A percentile compares a stretch with the other conserved stretches of the same genome.
Evolutionary conservation across 2,888 invertebrate species (phyloP).

Genomic region (Parnassius apollo): DNA sequence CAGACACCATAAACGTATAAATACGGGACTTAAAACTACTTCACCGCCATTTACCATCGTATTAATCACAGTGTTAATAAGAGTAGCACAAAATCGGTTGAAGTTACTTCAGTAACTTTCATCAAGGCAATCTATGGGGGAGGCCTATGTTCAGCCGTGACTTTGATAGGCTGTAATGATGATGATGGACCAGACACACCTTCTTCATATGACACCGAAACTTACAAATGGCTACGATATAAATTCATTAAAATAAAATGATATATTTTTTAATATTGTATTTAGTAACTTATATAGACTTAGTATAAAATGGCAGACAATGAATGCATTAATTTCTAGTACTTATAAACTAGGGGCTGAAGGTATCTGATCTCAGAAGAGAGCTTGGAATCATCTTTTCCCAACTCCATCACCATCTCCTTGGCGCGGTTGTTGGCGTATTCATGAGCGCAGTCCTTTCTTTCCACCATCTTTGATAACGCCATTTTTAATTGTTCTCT

Average conservation of each 20-base stretch:
- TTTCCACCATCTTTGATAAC: slow-evolving; percentile 79
- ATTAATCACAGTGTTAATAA: no score
- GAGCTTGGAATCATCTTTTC: slow-evolving; percentile 78
- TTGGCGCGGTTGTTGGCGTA: slow-evolving; percentile 80
- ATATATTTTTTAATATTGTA: slow-evolving; percentile 10
- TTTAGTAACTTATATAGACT: slow-evolving; percentile 20
- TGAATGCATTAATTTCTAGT: slow-evolving; percentile 36
- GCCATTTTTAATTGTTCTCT: slow-evolving; percentile 80
- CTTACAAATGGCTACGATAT: no score
- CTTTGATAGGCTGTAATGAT: no score
- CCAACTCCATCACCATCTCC: slow-evolving; percentile 79
- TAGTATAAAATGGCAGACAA: slow-evolving; percentile 20
- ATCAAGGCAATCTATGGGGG: no score
- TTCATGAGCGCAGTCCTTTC: slow-evolving; percentile 80
- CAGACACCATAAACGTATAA: no score
- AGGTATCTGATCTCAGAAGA: slow-evolving; percentile 81
- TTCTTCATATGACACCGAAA: no score
- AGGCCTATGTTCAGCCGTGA: no score
- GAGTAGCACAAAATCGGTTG: no score
- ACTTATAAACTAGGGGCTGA: slow-evolving; percentile 75
- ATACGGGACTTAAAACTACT: no score
- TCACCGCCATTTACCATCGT: no score
- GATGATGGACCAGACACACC: no score
- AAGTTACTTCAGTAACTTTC: no score
- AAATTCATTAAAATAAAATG: not conserved